Base-by-base conservation (phyloP, 2,888 invertebrate genomes). In the Meghimatium bilineatum region DNA sequence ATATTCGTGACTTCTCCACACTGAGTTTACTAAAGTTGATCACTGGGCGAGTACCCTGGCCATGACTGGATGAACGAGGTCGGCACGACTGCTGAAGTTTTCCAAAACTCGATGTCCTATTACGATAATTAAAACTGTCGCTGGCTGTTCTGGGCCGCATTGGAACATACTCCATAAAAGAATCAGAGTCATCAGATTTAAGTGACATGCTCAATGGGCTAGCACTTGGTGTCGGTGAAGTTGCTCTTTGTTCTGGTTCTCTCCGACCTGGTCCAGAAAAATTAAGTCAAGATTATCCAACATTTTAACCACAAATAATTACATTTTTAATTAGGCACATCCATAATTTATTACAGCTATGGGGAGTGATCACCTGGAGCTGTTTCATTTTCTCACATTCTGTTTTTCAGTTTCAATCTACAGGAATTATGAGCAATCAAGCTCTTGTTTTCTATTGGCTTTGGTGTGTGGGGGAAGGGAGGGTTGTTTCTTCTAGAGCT, bases 91-190 rank as follows among this genome's bases (percentile, higher is more conserved):
- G 80, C 56, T 85, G 82, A 36, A 85, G 85, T 29, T 83, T 81
- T 0, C 91, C 91, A 79, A 91, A 91, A 82, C 92, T 91, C 66
- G 92, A 91, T 6, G 93, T 88, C 0, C 92, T 85, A 0, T 90
- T 91, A 81, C 88, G 88, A 86, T 89, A 89, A 72, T 90, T 89
- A 79, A 89, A 90, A 85, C 91, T 92, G 82, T 92, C 91, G 83
- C 91, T 91, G n/a, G 90, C 89, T 20, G 91, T 91, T 36, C 91
- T 83, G 1, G 91, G 91, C 3, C 91, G 87, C 82, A 90, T 89
- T 83, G 92, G 92, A 82, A 93, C 92, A 85, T 93, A 89, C 86
- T 93, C 93, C 91, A 93, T 92, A 77, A 93, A 91, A 32, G 91
- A 91, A 44, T 92, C 93, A 0, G 90, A 88, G 82, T 92, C 91